Conservation (phyloP, 2,113 vertebrate species). For the Archilochus colubris region DNA sequence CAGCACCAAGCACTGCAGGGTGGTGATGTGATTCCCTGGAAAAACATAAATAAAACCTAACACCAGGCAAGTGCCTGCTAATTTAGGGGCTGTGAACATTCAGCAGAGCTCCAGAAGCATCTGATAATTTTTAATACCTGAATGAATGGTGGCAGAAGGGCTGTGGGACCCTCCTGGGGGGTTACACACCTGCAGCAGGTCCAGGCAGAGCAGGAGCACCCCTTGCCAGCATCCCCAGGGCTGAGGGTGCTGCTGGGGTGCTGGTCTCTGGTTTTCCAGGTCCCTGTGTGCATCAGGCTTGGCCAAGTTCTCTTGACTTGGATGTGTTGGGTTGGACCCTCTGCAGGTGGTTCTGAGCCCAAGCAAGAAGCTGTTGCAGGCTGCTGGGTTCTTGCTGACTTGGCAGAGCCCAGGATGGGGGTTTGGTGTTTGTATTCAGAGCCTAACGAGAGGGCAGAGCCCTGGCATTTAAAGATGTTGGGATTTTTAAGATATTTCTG, state of each 20-base stretch:
- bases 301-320: neutral
- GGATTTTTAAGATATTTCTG: neutral
- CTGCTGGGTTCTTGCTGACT: neutral
- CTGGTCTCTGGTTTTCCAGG: neutral
- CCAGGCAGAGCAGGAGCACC: neutral
- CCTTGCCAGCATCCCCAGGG: no score
- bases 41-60: neutral
- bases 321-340: neutral
- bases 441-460: neutral
- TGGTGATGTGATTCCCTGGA: neutral
- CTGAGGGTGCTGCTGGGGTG: neutral
- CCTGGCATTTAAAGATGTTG: neutral
- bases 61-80: neutral
- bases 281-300: neutral
- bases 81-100: neutral
- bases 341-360: neutral
- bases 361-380: neutral
- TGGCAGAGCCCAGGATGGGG: neutral
- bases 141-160: neutral
- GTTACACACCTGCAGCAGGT: neutral
- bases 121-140: neutral
- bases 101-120: neutral
- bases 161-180: neutral
- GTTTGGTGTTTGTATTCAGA: neutral
- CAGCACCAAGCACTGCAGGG: neutral